Evolutionary conservation across 2,888 invertebrate genomes (phyloP).

Genomic region (Caenorhabditis afra): DNA sequence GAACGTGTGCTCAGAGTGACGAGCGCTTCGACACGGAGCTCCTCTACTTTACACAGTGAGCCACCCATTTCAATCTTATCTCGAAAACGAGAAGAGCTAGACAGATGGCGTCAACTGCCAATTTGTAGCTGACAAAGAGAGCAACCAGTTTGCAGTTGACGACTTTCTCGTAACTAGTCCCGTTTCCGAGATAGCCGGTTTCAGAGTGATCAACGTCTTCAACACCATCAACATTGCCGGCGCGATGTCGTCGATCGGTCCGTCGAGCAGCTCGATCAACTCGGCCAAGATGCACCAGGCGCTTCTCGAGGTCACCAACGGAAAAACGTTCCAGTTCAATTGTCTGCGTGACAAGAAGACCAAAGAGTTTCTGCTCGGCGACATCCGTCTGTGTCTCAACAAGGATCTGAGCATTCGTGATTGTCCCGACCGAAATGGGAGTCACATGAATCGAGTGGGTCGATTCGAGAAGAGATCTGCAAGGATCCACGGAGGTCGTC

Average conservation of each 20-base stretch:
- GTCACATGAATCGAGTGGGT: conserved; percentile 30
- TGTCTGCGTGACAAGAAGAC: conserved; percentile 67
- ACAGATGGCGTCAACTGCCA: too few relatives aligned
- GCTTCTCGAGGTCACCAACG: conserved; percentile 29
- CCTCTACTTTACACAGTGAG: conserved; percentile 64
- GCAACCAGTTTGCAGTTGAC: too few relatives aligned
- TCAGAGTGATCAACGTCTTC: conserved; percentile 42
- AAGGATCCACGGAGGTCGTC: background rate
- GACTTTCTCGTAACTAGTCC: too few relatives aligned
- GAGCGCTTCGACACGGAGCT: conserved; percentile 57
- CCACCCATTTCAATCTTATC: too few relatives aligned
- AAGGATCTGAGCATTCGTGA: conserved; percentile 47
- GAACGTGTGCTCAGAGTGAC: conserved; percentile 67
- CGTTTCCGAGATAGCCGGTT: too few relatives aligned
- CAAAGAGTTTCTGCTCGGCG: conserved; percentile 54
- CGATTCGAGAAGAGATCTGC: conserved; percentile 28
- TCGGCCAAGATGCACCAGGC: conserved; percentile 20
- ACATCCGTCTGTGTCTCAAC: conserved; percentile 62
- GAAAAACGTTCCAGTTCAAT: conserved; percentile 57
- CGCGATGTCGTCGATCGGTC: conserved; percentile 38
- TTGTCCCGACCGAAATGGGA: conserved; percentile 45
- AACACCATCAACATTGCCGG: conserved; percentile 24
- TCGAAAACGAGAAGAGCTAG: background rate
- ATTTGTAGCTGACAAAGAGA: too few relatives aligned
- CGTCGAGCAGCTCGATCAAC: conserved; percentile 32